Base-by-base conservation (phyloP, 2,797 vertebrate species). In the Myiotriccus ornatus region DNA sequence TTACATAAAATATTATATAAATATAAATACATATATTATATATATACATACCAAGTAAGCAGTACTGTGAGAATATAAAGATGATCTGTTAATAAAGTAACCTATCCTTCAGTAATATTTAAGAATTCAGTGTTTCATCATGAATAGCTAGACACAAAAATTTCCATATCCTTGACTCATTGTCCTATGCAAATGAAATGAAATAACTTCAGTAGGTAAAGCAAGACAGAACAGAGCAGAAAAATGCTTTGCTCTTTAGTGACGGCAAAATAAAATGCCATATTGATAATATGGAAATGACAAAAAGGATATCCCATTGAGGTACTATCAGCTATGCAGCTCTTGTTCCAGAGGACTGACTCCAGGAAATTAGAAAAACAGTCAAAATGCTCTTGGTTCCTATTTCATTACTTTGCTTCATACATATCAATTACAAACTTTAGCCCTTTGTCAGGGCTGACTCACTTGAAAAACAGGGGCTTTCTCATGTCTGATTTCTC, bases 341-440 rank as follows among this genome's bases (percentile, higher is more conserved):
- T 80, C 52, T 71, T 87, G 24, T 78, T 89, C 93, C 89, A 86
- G 46, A 71, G 35, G 35, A 60, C 62, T 65, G 65, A 71, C 39
- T 88, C 28, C 79, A 92, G 93, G 87, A 95, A 94, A 94, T 92
- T 85, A 89, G 69, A 92, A 94, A 80, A 85, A 43, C 32, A 43
- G 19, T 22, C 35, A 78, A 89, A 94, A 81, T 77, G 39, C 10
- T 81, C 4, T 25, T 74, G 22, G 19, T 47, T 84, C 6, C 4
- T 81, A 35, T 91, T 92, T 85, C 60, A 80, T 86, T 91, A 57
- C 35, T 78, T 73, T 84, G 13, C 35, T 95, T 91, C 80, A 65
- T 90, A 78, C n/a, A 75, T 84, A 78, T 41, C 34, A 81, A 32
- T 73, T 84, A 69, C 25, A 87, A 60, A 46, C 5, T 4, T 83